A percentile compares a stretch with the other conserved stretches of the same genome.
Evolutionary conservation across 2,113 vertebrate genomes (phyloP).

Genomic region (Chaetura pelagica): DNA sequence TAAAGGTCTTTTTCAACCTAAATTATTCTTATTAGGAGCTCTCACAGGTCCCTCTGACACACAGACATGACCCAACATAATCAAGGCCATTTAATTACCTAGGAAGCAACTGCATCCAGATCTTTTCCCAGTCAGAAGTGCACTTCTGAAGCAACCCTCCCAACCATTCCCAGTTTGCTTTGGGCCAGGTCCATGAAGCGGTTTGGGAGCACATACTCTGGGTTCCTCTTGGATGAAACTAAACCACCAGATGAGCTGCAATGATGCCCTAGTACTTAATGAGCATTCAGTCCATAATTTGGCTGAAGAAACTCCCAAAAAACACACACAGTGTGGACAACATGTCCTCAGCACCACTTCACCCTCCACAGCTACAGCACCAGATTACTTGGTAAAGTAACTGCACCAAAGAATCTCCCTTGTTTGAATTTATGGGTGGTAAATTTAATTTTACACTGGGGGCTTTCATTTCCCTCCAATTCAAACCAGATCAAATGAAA

Average conservation of each 20-base stretch:
- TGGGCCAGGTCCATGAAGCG: background rate
- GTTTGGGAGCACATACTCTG: background rate
- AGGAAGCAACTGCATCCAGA: background rate
- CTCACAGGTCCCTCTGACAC: background rate
- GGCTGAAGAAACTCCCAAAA: background rate
- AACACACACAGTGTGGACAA: background rate
- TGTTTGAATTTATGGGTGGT: background rate
- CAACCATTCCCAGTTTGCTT: background rate
- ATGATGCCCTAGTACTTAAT: fast-evolving
- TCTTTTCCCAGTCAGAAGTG: background rate
- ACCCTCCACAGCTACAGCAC: background rate
- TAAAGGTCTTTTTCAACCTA: background rate
- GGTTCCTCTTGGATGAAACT: background rate
- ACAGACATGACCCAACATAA: background rate
- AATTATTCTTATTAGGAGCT: background rate
- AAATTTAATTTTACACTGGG: background rate
- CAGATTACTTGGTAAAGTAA: background rate
- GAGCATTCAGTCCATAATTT: background rate
- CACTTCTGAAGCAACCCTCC: background rate
- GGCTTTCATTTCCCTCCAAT: background rate
- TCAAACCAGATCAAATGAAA: background rate
- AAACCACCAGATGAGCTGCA: background rate
- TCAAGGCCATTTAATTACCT: background rate
- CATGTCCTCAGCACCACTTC: background rate
- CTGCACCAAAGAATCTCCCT: background rate